phyloP scores from a whole-genome alignment of 2,113 vertebrate genomes.

The Ptilorrhoa leucosticta region DNA sequence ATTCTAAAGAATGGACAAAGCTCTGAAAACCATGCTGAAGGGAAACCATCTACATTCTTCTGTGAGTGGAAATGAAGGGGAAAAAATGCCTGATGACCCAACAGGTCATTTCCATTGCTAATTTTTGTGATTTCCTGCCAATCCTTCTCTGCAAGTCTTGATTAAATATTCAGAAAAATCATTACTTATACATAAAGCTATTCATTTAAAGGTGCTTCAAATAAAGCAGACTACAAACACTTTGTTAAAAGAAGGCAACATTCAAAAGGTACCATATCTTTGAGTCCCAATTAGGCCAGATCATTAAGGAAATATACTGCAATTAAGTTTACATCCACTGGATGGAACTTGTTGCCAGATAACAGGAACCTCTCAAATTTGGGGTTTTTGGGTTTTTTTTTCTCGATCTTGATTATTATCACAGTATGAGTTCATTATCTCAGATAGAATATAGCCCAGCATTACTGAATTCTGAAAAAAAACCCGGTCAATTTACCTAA shows the following conservation, averaged over 20 bases:
- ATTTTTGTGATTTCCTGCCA: constrained; percentile 3
- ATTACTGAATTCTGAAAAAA: constrained; percentile 34
- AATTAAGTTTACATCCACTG: constrained; percentile 62
- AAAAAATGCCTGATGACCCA: not conserved
- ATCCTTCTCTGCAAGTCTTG: not conserved
- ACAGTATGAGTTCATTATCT: constrained; percentile 58
- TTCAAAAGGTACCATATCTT: constrained; percentile 33
- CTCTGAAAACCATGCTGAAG: not conserved
- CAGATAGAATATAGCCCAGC: constrained; percentile 43
- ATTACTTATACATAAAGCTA: constrained; percentile 29
- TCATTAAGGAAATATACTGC: constrained; percentile 65
- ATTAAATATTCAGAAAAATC: constrained; percentile 55
- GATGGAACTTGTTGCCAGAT: constrained; percentile 60
- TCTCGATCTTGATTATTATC: constrained; percentile 56
- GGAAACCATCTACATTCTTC: not conserved
- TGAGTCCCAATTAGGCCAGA: constrained; percentile 54
- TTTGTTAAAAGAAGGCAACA: constrained; percentile 15
- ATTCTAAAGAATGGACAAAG: not conserved
- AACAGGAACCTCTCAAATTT: constrained; percentile 54
- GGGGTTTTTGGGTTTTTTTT: not conserved
- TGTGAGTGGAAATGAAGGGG: not conserved
- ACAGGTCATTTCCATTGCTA: not conserved
- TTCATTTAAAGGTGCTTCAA: constrained; percentile 39
- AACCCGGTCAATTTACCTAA: not conserved
- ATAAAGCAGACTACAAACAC: constrained; percentile 9